Percentiles rank a stretch among this genome's conserved stretches.
Evolutionary conservation across 2,113 vertebrate species (phyloP).

Genomic region (Larimichthys polyactis): DNA sequence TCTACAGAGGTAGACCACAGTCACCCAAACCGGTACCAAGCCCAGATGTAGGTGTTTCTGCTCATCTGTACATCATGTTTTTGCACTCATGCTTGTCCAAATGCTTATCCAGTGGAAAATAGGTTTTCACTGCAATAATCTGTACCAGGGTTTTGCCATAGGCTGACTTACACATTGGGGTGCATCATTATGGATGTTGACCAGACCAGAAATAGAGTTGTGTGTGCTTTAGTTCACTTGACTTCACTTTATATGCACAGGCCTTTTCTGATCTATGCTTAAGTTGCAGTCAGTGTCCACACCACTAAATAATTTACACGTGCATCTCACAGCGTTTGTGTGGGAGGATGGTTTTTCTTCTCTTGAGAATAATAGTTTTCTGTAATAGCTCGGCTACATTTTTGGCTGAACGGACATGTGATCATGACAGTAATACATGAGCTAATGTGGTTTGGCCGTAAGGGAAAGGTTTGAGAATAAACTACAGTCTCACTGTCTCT

Average conservation of each 20-base stretch:
- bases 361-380: constrained; percentile 15
- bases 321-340: constrained; percentile 26
- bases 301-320: constrained; percentile 68
- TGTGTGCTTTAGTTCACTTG: constrained; percentile 7
- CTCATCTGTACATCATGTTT: constrained; percentile 14
- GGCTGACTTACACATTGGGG: background rate
- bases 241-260: constrained; percentile 22
- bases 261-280: constrained; percentile 44
- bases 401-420: constrained; percentile 1
- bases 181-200: constrained; percentile 10
- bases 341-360: background rate
- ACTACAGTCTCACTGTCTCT: constrained; percentile 15
- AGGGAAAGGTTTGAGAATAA: constrained; percentile 21
- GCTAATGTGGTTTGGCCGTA: constrained; percentile 7
- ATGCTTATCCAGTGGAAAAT: constrained; percentile 48
- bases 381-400: background rate
- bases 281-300: constrained; percentile 55
- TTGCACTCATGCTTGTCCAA: constrained; percentile 9
- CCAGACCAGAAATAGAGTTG: background rate
- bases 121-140: constrained; percentile 11
- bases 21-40: background rate
- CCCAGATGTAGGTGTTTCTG: background rate
- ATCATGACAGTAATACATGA: constrained; percentile 5
- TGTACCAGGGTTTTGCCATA: constrained; percentile 23
- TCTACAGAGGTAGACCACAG: background rate